A percentile compares a stretch with the other conserved stretches of the same genome.
These are phyloP conservation scores for Cydia amplana DNA, from an alignment of 1,140 invertebrate species.

Conservation along the genomic window DNA sequence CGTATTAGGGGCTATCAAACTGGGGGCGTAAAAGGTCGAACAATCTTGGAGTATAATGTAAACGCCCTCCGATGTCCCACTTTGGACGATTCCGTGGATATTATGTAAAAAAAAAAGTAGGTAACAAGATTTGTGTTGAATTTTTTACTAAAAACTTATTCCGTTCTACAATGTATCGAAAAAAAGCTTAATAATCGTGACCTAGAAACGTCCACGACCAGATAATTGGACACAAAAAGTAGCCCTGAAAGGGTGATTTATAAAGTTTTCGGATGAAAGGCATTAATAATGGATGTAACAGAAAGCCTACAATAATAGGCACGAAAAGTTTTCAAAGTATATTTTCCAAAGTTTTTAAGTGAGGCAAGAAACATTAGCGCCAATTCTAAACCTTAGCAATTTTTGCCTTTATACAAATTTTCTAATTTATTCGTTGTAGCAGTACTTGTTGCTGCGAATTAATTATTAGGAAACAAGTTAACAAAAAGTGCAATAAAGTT, in stretches of 20 bases:
- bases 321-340: slow-evolving; percentile 45
- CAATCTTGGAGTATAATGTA: not conserved
- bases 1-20: too few species aligned
- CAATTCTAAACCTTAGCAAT: slow-evolving; percentile 8
- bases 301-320: slow-evolving; percentile 50
- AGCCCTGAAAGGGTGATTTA: slow-evolving; percentile 51
- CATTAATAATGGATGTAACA: slow-evolving; percentile 29
- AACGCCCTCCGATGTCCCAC: too few species aligned
- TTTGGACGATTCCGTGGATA: too few species aligned
- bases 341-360: slow-evolving; percentile 54
- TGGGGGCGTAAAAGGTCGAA: not conserved
- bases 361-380: slow-evolving; percentile 55
- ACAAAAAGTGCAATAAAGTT: slow-evolving; percentile 72
- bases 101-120: too few species aligned
- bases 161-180: not conserved
- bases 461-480: slow-evolving; percentile 62
- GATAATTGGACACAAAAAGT: slow-evolving; percentile 41
- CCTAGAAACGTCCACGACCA: slow-evolving; percentile 21
- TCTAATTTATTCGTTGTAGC: slow-evolving; percentile 38
- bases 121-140: too few species aligned
- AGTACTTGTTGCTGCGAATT: slow-evolving; percentile 69
- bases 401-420: slow-evolving; percentile 31
- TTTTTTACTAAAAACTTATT: not conserved
- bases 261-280: slow-evolving; percentile 47
- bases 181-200: slow-evolving; percentile 1